Evolutionary conservation across 2,797 vertebrate genomes (phyloP), one percentile per base, ranked within the genome.

Genomic region (Tenualosa ilisha): DNA sequence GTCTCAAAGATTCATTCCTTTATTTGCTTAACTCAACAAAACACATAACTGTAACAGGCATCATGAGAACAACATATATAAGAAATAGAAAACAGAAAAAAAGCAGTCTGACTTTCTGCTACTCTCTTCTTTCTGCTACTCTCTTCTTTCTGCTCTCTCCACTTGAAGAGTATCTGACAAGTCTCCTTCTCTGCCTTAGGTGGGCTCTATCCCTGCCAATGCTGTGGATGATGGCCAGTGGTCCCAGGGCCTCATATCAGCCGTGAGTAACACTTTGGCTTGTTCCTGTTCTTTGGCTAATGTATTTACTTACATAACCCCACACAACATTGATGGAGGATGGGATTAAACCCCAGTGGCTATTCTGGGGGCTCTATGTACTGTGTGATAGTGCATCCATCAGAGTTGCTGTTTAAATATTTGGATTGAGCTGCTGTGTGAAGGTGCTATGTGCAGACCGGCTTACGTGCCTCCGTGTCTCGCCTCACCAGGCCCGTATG

Each of bases 221-320:
- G 98, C 98, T 49, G 96, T 97, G 3, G 98, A 99, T 8, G 98
- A 99, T 6, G 98, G 98, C 85, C 98, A 99, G 92, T 99, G 98
- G 98, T 99, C 98, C 12, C 98, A 99, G 90, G 98, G 98, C 87
- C 97, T 99, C 88, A 98, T 99, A 93, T 99, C 98, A 3, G 98
- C 98, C 15, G 98, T 99, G 93, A 97, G 97, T 97, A 86, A 0
- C 59, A 20, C 72, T 46, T 15, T 22, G 3, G 3, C 2, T 79
- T 22, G 2, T 20, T 43, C 40, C 72, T 9, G 5, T 15, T 68
- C 26, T 15, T 26, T 15, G 26, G 15, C 26, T 24, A 31, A 12
- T 65, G 2, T 11, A 65, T 51, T 51, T 51, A 7, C 12, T 46
- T 46, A 20, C 22, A 9, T 63, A 63, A 17, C 24, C 63, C 24